Percentiles rank a stretch among this genome's conserved stretches.
Evolutionary conservation across 2,888 invertebrate species (phyloP).

Genomic region (Ametastegia equiseti): DNA sequence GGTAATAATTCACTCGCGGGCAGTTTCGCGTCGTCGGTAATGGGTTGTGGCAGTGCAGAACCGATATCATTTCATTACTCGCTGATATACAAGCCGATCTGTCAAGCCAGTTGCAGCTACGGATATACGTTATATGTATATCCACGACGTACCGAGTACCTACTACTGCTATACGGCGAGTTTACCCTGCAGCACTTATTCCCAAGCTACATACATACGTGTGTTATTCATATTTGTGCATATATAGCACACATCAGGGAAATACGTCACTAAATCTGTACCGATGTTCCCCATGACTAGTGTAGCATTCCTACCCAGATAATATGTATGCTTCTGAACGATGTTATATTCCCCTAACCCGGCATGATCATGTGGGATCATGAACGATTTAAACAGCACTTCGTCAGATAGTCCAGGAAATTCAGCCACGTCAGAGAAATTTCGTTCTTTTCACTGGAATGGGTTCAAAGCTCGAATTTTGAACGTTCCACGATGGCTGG

Average conservation of each 20-base stretch:
- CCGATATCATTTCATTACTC: conserved; percentile 46
- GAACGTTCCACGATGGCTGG: no score
- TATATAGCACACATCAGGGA: not conserved
- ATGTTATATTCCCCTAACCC: not conserved
- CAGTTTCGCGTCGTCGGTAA: conserved; percentile 37
- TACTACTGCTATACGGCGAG: no score
- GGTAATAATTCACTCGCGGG: conserved; percentile 33
- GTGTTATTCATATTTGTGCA: no score
- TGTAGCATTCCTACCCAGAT: no score
- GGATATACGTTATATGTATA: not conserved
- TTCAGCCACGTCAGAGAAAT: not conserved
- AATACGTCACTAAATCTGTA: conserved; percentile 25
- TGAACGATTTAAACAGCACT: not conserved
- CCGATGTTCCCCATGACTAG: not conserved
- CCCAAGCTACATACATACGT: not conserved
- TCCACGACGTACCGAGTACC: not conserved
- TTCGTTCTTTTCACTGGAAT: not conserved
- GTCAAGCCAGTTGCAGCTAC: conserved; percentile 18
- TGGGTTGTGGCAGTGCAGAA: conserved; percentile 31
- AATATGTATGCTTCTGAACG: not conserved
- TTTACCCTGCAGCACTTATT: not conserved
- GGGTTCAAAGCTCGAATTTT: no score
- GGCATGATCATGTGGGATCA: not conserved
- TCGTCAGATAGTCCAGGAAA: not conserved
- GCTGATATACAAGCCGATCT: conserved; percentile 37